Percentiles rank a stretch among this genome's conserved stretches.
phyloP scores from a whole-genome alignment of 1,140 invertebrate species.

The Calephelis virginiensis region DNA sequence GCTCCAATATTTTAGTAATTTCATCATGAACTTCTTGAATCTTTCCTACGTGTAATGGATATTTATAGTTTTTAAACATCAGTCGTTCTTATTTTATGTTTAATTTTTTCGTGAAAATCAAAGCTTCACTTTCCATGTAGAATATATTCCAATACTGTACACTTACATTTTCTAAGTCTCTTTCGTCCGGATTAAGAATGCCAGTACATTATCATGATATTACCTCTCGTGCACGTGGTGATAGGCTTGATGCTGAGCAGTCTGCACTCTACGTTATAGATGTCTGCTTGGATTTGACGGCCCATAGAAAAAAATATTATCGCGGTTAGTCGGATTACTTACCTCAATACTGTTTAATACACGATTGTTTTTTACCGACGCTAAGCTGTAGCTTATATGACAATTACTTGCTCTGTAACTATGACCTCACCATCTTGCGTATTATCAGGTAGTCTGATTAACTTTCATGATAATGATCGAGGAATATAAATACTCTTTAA shows the following conservation, averaged over 20 bases:
- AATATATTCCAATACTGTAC: constrained; percentile 23
- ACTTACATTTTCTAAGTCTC: constrained; percentile 23
- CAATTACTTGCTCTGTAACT: constrained; percentile 21
- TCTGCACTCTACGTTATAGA: constrained; percentile 27
- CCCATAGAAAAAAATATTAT: constrained; percentile 32
- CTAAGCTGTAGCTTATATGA: too few species aligned
- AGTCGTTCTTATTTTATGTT: constrained; percentile 1
- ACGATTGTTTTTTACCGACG: too few species aligned
- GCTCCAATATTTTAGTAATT: constrained; percentile 15
- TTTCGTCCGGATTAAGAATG: constrained; percentile 28
- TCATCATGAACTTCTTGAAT: constrained; percentile 25
- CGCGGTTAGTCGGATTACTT: constrained; percentile 5
- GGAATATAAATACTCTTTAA: too few species aligned
- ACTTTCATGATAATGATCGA: too few species aligned
- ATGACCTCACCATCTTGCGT: constrained; percentile 23
- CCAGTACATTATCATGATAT: constrained; percentile 24
- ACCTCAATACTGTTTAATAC: too few species aligned
- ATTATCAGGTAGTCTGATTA: constrained; percentile 29
- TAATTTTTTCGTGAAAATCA: constrained; percentile 28
- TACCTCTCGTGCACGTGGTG: constrained; percentile 16
- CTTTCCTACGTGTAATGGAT: constrained; percentile 24
- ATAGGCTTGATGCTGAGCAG: neutral
- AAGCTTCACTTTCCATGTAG: constrained; percentile 22
- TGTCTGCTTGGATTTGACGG: constrained; percentile 22
- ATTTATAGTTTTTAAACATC: constrained; percentile 19